Conservation (phyloP, 2,113 vertebrate species). For the Turdus rufiventris region DNA sequence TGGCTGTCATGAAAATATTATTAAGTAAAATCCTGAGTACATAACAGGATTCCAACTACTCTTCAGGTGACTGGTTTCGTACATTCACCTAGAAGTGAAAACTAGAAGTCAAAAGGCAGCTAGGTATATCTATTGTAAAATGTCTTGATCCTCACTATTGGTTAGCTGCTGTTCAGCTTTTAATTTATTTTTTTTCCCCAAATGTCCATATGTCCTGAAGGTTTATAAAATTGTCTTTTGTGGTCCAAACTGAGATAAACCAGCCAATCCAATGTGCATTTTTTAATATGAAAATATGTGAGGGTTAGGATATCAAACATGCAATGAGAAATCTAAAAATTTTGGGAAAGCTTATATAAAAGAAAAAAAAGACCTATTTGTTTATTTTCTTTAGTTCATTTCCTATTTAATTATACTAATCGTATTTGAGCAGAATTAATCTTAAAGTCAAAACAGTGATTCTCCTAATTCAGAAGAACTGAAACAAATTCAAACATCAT, state of each 20-base stretch:
- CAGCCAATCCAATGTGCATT: not conserved
- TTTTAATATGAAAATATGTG: not conserved
- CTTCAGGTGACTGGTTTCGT: not conserved
- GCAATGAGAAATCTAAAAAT: not conserved
- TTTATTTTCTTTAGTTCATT: not conserved
- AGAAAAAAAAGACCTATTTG: accelerated
- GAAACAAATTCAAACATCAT: not conserved
- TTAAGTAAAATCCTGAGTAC: not conserved
- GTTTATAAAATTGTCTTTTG: not conserved
- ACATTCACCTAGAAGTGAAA: not conserved
- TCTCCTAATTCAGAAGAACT: not conserved
- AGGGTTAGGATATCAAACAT: not conserved
- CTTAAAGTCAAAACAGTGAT: not conserved
- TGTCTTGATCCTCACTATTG: not conserved
- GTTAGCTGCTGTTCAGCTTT: not conserved
- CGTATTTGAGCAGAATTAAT: not conserved
- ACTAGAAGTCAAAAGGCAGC: not conserved
- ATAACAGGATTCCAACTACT: not conserved
- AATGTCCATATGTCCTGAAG: not conserved
- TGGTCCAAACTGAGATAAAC: not conserved
- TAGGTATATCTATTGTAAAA: not conserved
- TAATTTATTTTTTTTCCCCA: not conserved
- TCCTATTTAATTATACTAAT: not conserved
- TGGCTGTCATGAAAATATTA: not conserved
- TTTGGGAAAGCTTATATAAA: not conserved